phyloP scores from a whole-genome alignment of 2,888 invertebrate genomes.

The Tetragonisca angustula region DNA sequence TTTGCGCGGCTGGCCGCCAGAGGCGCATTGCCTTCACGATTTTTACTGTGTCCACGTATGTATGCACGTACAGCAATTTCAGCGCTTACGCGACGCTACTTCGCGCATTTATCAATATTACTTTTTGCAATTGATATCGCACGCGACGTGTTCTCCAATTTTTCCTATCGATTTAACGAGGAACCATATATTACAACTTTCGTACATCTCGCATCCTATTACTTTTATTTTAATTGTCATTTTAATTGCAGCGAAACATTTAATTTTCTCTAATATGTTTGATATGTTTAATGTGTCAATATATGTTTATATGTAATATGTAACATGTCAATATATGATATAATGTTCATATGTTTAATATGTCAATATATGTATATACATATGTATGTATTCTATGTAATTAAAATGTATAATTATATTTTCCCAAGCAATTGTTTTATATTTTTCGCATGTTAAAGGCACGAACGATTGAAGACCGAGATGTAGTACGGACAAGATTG shows the following conservation, averaged over 20 bases:
- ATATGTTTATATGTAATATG: no score
- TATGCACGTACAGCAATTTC: constrained; percentile 30
- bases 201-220: background rate
- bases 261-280: background rate
- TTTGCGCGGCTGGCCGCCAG: constrained; percentile 70
- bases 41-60: constrained; percentile 54
- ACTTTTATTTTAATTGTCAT: background rate
- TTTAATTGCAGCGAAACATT: background rate
- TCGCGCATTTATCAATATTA: constrained; percentile 75
- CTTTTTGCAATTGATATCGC: constrained; percentile 66
- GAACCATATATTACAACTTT: background rate
- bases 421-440: background rate
- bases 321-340: no score
- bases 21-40: constrained; percentile 66
- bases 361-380: no score
- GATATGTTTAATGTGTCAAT: background rate
- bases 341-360: no score
- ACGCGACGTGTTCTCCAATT: constrained; percentile 19
- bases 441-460: background rate
- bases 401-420: background rate
- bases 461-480: background rate
- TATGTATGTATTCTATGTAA: background rate
- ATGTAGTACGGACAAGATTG: background rate
- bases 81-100: constrained; percentile 71
- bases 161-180: constrained; percentile 3